Base-by-base conservation (phyloP, 2,797 vertebrate genomes). In the Acipenser transmontanus region DNA sequence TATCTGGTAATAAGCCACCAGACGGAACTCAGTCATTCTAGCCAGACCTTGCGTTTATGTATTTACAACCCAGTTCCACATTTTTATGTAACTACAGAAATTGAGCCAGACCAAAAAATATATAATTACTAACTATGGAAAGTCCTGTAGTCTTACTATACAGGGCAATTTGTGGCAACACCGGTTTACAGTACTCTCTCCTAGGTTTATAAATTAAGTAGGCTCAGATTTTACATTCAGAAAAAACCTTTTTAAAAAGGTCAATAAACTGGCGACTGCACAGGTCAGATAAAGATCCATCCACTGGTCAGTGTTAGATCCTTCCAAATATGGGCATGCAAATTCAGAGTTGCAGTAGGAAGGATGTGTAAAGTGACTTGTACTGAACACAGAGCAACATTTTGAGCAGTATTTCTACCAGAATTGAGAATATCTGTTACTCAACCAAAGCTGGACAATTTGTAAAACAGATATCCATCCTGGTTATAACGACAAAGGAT, bases 1-100 rank as follows among this genome's bases (percentile, higher is more conserved):
- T 69, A 64, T 69, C 68, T 60, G 62, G 17, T 61, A 60, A 51
- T 8, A 17, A 9, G 63, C 50, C 68, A 65, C 52, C 54, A 47
- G 48, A 48, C 49, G 34, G 20, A 34, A 52, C 48, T 20, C 48
- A 54, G 14, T 34, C 51, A 59, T 56, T 14, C 50, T 20, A 17
- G 5, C 50, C 20, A 51, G 17, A 65, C 63, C 10, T 52, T 52
- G 50, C 9, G 8, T 34, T 63, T 49, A 56, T 63, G 57, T 57
- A 50, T 11, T 17, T 57, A 6, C 7, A 65, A 52, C 20, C 12
- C 50, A 4, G 2, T 34, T 34, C 34, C 34, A 34, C 2, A 34
- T 34, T 34, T 34, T 34, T 34, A 34, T 34, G 34, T 34, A 34
- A 34, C 34, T 34, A 34, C 34, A 34, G 34, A 34, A 34, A 34